These are phyloP conservation scores for Hesperophylax magnus DNA, from an alignment of 1,140 invertebrate genomes.

Conservation along the genomic window DNA sequence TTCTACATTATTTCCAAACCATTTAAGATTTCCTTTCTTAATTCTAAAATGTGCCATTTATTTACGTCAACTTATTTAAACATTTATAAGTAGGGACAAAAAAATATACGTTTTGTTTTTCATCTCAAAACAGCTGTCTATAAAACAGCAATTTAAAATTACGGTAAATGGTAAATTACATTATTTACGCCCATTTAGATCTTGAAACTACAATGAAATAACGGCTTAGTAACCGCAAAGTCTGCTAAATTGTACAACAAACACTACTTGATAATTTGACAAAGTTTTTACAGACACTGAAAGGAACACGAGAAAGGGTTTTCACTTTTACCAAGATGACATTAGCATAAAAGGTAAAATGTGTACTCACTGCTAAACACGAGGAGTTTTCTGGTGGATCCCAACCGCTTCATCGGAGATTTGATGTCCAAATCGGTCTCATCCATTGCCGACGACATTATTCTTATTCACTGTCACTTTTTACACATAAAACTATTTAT, in stretches of 20 bases:
- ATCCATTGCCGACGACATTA: conserved; percentile 68
- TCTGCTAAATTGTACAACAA: neutral
- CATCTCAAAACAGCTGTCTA: no score
- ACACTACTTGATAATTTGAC: neutral
- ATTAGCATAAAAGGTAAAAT: conserved; percentile 33
- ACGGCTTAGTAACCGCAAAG: neutral
- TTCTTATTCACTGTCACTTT: conserved; percentile 36
- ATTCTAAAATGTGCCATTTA: no score
- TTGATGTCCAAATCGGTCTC: conserved; percentile 80
- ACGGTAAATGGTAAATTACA: neutral
- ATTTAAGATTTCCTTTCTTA: no score
- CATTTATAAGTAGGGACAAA: no score
- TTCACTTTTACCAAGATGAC: neutral
- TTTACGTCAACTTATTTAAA: no score
- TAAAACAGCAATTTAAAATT: no score
- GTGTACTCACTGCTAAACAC: conserved; percentile 82
- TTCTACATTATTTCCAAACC: no score
- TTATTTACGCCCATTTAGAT: neutral
- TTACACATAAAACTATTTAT: conserved; percentile 37
- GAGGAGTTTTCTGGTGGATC: conserved; percentile 83
- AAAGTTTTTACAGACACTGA: neutral
- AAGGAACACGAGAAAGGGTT: neutral
- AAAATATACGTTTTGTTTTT: no score
- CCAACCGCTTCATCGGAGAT: conserved; percentile 83
- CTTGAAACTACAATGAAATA: neutral